These are phyloP conservation scores for Sciurus vulgaris DNA, from an alignment of 2,797 vertebrate genomes.

Conservation along the genomic window DNA sequence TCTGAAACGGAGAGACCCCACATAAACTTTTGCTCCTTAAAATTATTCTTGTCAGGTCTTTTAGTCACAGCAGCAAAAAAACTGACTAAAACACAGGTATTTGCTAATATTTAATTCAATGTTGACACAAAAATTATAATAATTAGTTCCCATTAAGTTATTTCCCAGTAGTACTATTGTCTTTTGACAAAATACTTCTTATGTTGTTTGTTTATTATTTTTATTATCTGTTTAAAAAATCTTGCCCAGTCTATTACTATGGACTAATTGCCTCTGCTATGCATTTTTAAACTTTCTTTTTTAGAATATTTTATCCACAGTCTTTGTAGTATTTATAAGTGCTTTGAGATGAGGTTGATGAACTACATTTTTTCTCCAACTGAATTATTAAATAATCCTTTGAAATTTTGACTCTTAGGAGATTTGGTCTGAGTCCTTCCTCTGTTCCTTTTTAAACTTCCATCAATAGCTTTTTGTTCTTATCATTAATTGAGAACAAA, in stretches of 20 bases:
- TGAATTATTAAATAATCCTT: neutral
- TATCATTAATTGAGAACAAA: neutral
- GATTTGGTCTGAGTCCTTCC: neutral
- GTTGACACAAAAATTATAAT: neutral
- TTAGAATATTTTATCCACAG: neutral
- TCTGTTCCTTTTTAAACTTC: neutral
- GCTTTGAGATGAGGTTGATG: neutral
- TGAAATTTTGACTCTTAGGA: neutral
- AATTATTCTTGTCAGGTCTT: too few relatives aligned
- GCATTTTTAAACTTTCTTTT: neutral
- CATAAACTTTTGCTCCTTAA: too few relatives aligned
- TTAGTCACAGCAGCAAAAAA: too few relatives aligned
- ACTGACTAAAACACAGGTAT: neutral
- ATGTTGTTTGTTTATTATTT: neutral
- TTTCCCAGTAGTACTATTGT: neutral
- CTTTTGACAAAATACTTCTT: neutral
- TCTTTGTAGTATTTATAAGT: neutral
- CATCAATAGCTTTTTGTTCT: neutral
- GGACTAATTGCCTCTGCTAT: neutral
- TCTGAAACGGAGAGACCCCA: too few relatives aligned
- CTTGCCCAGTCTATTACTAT: neutral
- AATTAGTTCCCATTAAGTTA: neutral
- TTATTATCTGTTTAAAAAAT: neutral
- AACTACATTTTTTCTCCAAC: neutral
- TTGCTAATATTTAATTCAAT: neutral